These are phyloP conservation scores for Colinus virginianus DNA, from an alignment of 2,113 vertebrate species.

Conservation along the genomic window DNA sequence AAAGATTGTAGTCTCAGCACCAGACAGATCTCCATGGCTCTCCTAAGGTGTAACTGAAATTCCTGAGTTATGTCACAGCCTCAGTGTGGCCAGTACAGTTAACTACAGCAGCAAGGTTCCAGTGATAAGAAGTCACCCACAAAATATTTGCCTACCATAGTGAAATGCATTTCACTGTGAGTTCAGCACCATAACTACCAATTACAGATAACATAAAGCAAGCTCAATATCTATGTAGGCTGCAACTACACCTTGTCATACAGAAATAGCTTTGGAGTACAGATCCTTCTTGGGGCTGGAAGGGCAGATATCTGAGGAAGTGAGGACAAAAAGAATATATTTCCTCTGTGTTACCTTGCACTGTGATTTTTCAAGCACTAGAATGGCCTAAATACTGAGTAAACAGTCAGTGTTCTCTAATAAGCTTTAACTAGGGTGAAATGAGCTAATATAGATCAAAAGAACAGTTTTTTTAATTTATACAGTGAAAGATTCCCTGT, in stretches of 20 bases:
- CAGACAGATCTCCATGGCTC: neutral
- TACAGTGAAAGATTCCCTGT: neutral
- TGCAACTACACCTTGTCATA: neutral
- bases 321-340: neutral
- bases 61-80: neutral
- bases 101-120: neutral
- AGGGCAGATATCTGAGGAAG: neutral
- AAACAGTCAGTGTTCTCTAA: neutral
- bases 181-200: fast-evolving
- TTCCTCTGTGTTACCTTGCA: neutral
- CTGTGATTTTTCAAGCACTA: neutral
- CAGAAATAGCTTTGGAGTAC: neutral
- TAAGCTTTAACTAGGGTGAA: neutral
- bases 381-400: neutral
- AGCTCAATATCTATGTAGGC: neutral
- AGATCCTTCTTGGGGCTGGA: neutral
- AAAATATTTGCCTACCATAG: neutral
- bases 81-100: neutral
- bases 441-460: neutral
- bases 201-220: neutral
- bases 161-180: neutral
- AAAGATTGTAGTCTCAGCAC: neutral
- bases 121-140: neutral
- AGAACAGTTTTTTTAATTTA: neutral
- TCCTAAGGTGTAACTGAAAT: neutral